phyloP scores from a whole-genome alignment of 2,888 invertebrate genomes.

The Spisula subtruncata region DNA sequence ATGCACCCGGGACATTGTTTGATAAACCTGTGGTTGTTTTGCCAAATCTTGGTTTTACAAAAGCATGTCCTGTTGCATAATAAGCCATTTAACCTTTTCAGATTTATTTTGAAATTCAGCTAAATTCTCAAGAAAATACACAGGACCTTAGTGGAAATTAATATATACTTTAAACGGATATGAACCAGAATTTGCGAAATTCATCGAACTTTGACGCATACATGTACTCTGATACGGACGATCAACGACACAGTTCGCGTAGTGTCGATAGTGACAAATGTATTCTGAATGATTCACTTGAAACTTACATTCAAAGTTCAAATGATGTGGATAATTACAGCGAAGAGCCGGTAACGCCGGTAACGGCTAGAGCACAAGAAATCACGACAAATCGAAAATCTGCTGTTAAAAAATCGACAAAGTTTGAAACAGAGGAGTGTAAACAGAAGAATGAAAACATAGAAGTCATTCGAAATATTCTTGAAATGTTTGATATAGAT shows the following conservation, averaged over 20 bases:
- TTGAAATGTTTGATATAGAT: slow-evolving; percentile 71
- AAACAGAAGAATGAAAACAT: slow-evolving; percentile 59
- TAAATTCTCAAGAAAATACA: too few species aligned
- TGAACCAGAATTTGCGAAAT: too few species aligned
- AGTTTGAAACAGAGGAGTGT: slow-evolving; percentile 51
- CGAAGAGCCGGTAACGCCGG: slow-evolving; percentile 36
- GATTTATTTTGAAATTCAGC: too few species aligned
- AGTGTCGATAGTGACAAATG: background rate
- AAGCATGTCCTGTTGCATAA: too few species aligned
- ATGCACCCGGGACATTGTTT: too few species aligned
- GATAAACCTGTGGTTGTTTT: too few species aligned
- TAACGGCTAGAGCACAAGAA: slow-evolving; percentile 56
- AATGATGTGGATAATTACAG: background rate
- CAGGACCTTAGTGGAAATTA: too few species aligned
- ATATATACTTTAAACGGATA: too few species aligned
- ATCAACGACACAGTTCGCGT: background rate
- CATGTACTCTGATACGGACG: background rate
- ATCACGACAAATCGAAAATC: slow-evolving; percentile 51
- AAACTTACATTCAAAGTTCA: background rate
- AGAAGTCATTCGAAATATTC: slow-evolving; percentile 63
- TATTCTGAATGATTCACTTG: background rate
- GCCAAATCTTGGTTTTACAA: too few species aligned
- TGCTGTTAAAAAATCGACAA: slow-evolving; percentile 17
- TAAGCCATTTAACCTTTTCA: too few species aligned
- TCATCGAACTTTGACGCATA: background rate